Conservation (phyloP, 1,140 invertebrate species). For the Pemphigus obesinymphae region DNA sequence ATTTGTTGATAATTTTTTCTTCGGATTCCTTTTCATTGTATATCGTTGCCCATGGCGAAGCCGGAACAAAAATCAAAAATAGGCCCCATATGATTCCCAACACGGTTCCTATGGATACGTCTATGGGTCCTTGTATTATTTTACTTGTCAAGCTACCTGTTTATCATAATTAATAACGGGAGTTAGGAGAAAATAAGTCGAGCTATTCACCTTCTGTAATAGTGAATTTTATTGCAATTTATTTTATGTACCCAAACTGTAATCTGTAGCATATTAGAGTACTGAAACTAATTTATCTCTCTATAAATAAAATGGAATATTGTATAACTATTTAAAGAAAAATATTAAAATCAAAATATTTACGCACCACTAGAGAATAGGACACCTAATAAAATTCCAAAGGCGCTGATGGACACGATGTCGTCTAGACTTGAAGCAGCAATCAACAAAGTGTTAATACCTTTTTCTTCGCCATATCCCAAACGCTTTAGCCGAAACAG, state of each 20-base stretch:
- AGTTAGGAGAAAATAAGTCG: too few species aligned
- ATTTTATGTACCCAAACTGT: too few species aligned
- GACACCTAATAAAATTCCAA: constrained; percentile 60
- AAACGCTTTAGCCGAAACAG: constrained; percentile 62
- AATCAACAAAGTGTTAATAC: constrained; percentile 71
- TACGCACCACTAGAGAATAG: constrained; percentile 57
- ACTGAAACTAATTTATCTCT: too few species aligned
- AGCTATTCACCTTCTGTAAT: too few species aligned
- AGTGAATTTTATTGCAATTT: too few species aligned
- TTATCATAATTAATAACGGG: not conserved
- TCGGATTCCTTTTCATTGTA: not conserved
- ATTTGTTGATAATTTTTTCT: not conserved
- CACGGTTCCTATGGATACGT: constrained; percentile 54
- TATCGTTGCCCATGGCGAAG: constrained; percentile 8
- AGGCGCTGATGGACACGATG: constrained; percentile 70
- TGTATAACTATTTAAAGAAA: too few species aligned
- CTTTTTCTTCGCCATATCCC: constrained; percentile 65
- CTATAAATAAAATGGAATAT: too few species aligned
- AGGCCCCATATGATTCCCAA: constrained; percentile 55
- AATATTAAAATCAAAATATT: too few species aligned
- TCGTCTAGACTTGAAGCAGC: constrained; percentile 74
- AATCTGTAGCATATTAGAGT: too few species aligned
- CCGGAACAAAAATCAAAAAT: constrained; percentile 52
- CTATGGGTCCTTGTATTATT: constrained; percentile 57
- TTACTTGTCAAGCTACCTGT: constrained; percentile 47